A percentile compares a stretch with the other conserved stretches of the same genome.
These are phyloP conservation scores for Aythya baeri DNA, from an alignment of 2,113 vertebrate genomes.

Conservation along the genomic window DNA sequence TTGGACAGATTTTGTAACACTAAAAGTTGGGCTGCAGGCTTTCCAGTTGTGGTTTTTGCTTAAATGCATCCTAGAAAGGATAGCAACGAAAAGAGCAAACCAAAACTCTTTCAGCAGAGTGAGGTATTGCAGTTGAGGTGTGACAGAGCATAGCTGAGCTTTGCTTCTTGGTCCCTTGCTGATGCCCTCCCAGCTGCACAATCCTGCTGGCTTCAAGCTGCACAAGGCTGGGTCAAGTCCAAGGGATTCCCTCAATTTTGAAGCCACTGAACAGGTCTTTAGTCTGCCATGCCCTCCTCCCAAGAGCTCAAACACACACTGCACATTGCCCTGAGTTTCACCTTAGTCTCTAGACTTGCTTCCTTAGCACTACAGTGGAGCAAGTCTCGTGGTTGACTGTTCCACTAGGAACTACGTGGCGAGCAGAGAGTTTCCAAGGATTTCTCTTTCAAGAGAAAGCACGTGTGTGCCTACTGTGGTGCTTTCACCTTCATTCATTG, in stretches of 20 bases:
- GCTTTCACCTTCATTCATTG: not conserved
- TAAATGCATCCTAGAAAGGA: not conserved
- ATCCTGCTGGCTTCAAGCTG: not conserved
- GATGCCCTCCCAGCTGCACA: fast-evolving
- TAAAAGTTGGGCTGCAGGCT: not conserved
- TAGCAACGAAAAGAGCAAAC: not conserved
- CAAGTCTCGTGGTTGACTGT: not conserved
- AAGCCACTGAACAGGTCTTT: not conserved
- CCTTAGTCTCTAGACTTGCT: not conserved
- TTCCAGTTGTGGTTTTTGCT: not conserved
- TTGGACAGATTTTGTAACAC: not conserved
- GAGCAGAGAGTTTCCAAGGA: not conserved
- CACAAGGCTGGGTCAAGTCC: not conserved
- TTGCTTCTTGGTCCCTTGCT: not conserved
- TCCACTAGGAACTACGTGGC: not conserved
- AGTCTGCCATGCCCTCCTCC: fast-evolving
- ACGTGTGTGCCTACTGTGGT: not conserved
- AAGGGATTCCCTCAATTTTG: not conserved
- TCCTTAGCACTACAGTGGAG: not conserved
- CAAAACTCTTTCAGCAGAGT: not conserved
- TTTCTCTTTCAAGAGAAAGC: not conserved
- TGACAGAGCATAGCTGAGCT: not conserved
- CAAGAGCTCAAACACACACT: fast-evolving
- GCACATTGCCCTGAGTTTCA: fast-evolving
- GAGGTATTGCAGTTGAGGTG: not conserved